Evolutionary conservation across 2,113 vertebrate species (phyloP), one percentile per base, ranked within the genome.

Genomic region (Oryzias melastigma): DNA sequence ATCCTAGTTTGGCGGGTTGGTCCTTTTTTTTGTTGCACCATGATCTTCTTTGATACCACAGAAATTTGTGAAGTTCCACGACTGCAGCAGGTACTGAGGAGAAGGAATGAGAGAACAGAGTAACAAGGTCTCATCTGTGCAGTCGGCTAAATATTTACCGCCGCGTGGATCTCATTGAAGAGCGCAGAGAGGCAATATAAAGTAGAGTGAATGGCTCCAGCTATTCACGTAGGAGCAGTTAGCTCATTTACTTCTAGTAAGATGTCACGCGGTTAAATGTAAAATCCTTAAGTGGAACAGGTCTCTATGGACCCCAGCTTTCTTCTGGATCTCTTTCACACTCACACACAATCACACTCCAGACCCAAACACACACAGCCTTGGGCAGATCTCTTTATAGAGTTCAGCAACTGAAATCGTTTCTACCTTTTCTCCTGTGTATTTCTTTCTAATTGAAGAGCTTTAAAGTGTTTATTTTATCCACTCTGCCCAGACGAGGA

Each of bases 271-370:
- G 53, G 58, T 61, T 79, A 56, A 76, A 77, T 63, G 66, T 52
- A 66, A 82, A 74, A 71, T 52, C 46, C 67, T 79, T 65, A 83
- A 79, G 55, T 78, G 70, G 77, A 81, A 72, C 79, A 49, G 72
- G 70, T 73, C 79, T 59, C 74, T 17, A 55, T 13, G 50, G 77
- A 76, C 47, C 45, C 13, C 8, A 13, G 61, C 52, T 66, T 71
- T 56, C 19, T 68, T 67, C 44, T 45, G 0, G 60, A 8, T 49
- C 44, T 10, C 18, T 24, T 24, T 48, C 29, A 60, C 43, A 53
- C 17, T 22, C 24, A 46, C 29, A 60, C 43, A 53, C 17, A 35
- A 24, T 50, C 46, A 41, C 43, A 56, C 51, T 44, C 44, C 52
- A 48, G 44, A 41, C 24, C 58, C 6, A 48, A 18, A 24, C 57